Evolutionary conservation across 2,888 invertebrate genomes (phyloP), one percentile per base, ranked within the genome.

Genomic region (Hyposoter dolosus): DNA sequence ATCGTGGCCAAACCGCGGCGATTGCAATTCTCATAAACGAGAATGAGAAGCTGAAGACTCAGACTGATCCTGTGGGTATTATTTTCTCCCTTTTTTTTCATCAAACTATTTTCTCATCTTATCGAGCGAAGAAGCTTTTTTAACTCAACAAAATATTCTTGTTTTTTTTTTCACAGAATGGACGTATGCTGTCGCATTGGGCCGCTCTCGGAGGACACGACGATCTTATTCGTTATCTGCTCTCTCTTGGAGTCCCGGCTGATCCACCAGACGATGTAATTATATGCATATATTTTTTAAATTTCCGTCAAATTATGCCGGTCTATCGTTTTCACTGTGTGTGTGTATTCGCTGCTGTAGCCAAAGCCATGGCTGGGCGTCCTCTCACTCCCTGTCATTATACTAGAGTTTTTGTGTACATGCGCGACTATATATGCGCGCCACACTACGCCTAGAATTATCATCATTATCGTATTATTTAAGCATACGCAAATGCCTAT

Each of bases 181-280:
- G 95, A 78, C 95, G 98, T 84, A 95, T 97, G 87, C 95, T 97
- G 28, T 94, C 98, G 88, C 97, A 98, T 93, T 97, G 98, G 97
- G 97, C 98, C 53, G 96, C 97, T 74, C 95, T 97, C 78, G 96
- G 97, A 87, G 98, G 98, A 32, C 97, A 97, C 94, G 95, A 96
- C 68, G 96, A 97, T 88, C 94, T 98, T 76, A 97, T 97, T 0
- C 95, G 96, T 74, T 96, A 95, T 93, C 94, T 98, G 65, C 92
- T 98, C 60, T 96, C 96, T 81, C 94, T 95, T 63, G 96, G 96
- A 7, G 96, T 96, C 88, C 95, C 96, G 72, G 95, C 97, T 65
- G 97, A 98, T 93, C 95, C 96, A 71, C 90, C 94, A 9, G 98
- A 98, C 95, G 98, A 98, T 91, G 96, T 96, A 93, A 94, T 94